phyloP scores from a whole-genome alignment of 2,888 invertebrate genomes.

The Napeogenes inachia region DNA sequence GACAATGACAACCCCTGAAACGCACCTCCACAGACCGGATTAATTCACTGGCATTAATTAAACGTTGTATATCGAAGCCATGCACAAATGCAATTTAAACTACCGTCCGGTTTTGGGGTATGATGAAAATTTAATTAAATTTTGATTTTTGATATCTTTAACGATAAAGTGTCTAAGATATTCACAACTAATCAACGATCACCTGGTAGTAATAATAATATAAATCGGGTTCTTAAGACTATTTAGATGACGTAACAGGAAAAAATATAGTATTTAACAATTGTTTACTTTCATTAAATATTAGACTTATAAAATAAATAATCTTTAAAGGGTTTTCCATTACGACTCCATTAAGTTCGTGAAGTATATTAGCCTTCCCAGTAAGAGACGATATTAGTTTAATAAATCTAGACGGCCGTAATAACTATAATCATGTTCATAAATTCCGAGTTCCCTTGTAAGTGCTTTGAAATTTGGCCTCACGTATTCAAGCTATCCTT shows the following conservation, averaged over 20 bases:
- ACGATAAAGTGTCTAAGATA: neutral
- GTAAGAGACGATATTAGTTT: slow-evolving; percentile 7
- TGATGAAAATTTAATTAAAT: slow-evolving; percentile 29
- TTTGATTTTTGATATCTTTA: slow-evolving; percentile 16
- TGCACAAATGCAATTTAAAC: slow-evolving; percentile 34
- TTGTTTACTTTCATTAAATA: no score
- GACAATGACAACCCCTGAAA: slow-evolving; percentile 46
- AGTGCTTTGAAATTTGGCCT: slow-evolving; percentile 26
- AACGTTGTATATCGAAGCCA: slow-evolving; percentile 36
- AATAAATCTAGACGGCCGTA: slow-evolving; percentile 5
- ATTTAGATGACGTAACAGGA: no score
- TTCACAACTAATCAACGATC: no score
- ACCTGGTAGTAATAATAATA: no score
- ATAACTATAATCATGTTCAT: slow-evolving; percentile 10
- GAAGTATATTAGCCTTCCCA: neutral
- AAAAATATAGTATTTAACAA: no score
- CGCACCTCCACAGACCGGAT: slow-evolving; percentile 41
- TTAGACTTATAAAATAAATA: no score
- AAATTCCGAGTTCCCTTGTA: slow-evolving; percentile 10
- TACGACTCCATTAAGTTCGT: neutral
- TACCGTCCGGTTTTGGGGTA: slow-evolving; percentile 21
- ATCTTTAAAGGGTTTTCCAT: neutral
- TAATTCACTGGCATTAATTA: slow-evolving; percentile 51
- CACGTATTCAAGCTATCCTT: slow-evolving; percentile 23
- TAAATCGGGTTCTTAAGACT: no score